Evolutionary conservation across 2,888 invertebrate species (phyloP).

Genomic region (Plagodis pulveraria): DNA sequence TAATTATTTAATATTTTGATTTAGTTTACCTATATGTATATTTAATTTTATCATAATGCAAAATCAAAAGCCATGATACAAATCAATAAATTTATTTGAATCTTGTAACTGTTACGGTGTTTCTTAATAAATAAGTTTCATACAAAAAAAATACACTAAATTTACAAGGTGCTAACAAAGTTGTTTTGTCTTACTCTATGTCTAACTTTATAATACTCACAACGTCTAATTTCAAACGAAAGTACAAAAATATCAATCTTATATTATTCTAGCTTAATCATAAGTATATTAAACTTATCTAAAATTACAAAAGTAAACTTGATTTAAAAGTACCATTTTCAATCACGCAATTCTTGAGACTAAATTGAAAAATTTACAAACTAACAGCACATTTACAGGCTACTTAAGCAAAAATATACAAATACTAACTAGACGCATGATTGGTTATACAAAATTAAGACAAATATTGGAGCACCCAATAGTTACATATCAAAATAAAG

Average conservation of each 20-base stretch:
- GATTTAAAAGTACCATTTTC: neutral
- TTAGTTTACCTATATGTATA: too few species aligned
- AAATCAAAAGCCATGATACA: constrained; percentile 47
- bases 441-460: constrained; percentile 2
- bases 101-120: constrained; percentile 56
- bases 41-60: neutral
- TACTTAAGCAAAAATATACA: constrained; percentile 14
- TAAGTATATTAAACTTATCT: constrained; percentile 10
- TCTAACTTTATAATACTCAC: constrained; percentile 67
- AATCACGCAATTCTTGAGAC: constrained; percentile 4
- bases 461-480: constrained; percentile 29
- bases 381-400: constrained; percentile 10
- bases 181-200: constrained; percentile 36
- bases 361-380: neutral
- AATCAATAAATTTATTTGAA: constrained; percentile 71
- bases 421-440: constrained; percentile 3
- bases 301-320: neutral
- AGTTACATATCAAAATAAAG: constrained; percentile 30
- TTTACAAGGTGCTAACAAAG: constrained; percentile 44
- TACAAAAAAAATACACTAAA: constrained; percentile 70
- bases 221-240: constrained; percentile 55
- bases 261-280: constrained; percentile 18
- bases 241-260: constrained; percentile 61
- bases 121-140: constrained; percentile 68
- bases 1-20: too few species aligned